Conservation (phyloP, 2,888 invertebrate genomes). For the Agriopis marginaria region DNA sequence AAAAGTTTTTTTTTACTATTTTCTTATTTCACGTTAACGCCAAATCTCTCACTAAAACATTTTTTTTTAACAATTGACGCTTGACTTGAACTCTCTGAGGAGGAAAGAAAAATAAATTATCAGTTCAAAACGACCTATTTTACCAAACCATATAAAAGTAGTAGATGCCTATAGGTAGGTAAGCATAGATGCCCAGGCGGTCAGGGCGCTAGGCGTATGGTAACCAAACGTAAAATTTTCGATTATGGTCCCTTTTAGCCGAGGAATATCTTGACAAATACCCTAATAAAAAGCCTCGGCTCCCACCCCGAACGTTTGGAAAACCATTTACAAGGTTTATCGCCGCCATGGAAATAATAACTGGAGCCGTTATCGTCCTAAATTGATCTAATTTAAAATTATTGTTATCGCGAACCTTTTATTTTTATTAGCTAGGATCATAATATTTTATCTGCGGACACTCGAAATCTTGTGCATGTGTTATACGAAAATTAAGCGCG, state of each 20-base stretch:
- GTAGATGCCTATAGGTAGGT: not conserved
- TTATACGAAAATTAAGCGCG: slow-evolving; percentile 45
- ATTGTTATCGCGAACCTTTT: slow-evolving; percentile 83
- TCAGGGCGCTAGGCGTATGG: slow-evolving; percentile 68
- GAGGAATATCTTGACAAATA: slow-evolving; percentile 83
- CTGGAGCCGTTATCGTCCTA: slow-evolving; percentile 83
- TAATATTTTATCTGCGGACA: slow-evolving; percentile 69
- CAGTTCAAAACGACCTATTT: no score
- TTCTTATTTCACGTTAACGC: no score
- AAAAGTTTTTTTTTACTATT: no score
- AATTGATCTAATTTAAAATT: slow-evolving; percentile 85
- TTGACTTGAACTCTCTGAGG: no score
- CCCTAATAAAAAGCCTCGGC: slow-evolving; percentile 82
- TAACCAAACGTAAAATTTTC: slow-evolving; percentile 81
- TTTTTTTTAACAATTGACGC: no score
- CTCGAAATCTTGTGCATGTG: slow-evolving; percentile 58
- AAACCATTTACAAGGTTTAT: slow-evolving; percentile 86
- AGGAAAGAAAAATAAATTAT: no score
- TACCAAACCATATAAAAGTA: no score
- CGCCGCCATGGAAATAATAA: slow-evolving; percentile 85
- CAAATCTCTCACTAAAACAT: no score
- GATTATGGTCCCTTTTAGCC: slow-evolving; percentile 77
- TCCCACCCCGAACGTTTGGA: slow-evolving; percentile 80
- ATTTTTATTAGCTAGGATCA: slow-evolving; percentile 78
- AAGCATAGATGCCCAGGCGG: slow-evolving; percentile 54